These are phyloP conservation scores for Ips typographus DNA, from an alignment of 1,140 invertebrate genomes.

Conservation along the genomic window DNA sequence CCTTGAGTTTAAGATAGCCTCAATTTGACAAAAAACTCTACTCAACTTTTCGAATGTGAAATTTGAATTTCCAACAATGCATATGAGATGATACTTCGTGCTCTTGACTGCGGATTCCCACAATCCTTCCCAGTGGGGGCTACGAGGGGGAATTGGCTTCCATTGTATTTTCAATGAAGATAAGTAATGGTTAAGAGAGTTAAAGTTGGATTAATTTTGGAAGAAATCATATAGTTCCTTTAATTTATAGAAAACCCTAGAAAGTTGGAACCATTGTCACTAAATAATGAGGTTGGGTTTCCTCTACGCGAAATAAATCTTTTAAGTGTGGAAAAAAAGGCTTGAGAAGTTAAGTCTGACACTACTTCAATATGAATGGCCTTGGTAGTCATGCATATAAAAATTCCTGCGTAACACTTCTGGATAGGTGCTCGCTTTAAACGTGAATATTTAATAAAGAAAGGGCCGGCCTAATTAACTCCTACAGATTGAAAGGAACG, in stretches of 20 bases:
- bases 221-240: slow-evolving; percentile 25
- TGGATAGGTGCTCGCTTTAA: slow-evolving; percentile 16
- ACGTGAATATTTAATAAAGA: slow-evolving; percentile 6
- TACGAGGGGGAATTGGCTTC: slow-evolving; percentile 40
- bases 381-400: slow-evolving; percentile 48
- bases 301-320: slow-evolving; percentile 52
- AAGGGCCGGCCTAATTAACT: slow-evolving; percentile 28
- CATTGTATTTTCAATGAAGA: slow-evolving; percentile 18
- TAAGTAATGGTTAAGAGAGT: not conserved
- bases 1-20: slow-evolving; percentile 45
- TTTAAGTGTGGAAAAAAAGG: slow-evolving; percentile 48
- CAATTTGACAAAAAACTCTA: slow-evolving; percentile 31
- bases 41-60: slow-evolving; percentile 41
- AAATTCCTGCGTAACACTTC: slow-evolving; percentile 50
- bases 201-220: not conserved
- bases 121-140: slow-evolving; percentile 41
- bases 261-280: slow-evolving; percentile 29
- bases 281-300: slow-evolving; percentile 16
- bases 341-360: slow-evolving; percentile 45
- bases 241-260: slow-evolving; percentile 14
- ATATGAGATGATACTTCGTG: slow-evolving; percentile 42
- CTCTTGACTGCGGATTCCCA: slow-evolving; percentile 41
- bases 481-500: slow-evolving; percentile 1
- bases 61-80: slow-evolving; percentile 36
- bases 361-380: slow-evolving; percentile 54